Evolutionary conservation across 2,113 vertebrate genomes (phyloP), one percentile per base, ranked within the genome.

Genomic region (Phrynosoma platyrhinos): DNA sequence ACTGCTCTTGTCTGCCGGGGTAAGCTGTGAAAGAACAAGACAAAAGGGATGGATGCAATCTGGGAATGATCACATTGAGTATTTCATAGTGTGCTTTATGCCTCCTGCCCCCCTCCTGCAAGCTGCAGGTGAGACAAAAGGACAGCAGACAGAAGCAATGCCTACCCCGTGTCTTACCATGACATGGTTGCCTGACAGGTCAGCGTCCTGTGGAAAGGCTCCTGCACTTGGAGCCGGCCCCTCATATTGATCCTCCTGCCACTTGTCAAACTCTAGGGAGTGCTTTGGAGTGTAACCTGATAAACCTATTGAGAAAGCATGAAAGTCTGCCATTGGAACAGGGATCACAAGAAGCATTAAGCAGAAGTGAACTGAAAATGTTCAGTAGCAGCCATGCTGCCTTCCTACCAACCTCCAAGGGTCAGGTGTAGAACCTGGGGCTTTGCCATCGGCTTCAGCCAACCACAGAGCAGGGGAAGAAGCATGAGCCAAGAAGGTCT

Each of bases 251-350:
- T 98, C 97, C 87, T 98, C 98, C 94, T 98, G 98, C 98, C 98
- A 99, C 87, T 96, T 93, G 8, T 94, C 98, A 95, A 98, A 98
- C 91, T 98, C 98, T 93, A 97, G 87, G 0, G 98, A 97, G 94
- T 98, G 98, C 92, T 99, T 99, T 83, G 98, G 98, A 79, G 98
- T 97, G 88, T 99, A 99, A 96, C 95, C 98, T 88, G 98, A 98
- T 81, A 99, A 96, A 91, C 98, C 99, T 99, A 92, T 2, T n/a
- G 68, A n/a, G 58, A 82, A 53, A 40, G 82, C 14, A 93, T 76
- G 83, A 20, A 30, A 8, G 36, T 6, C 27, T 74, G 2, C 1
- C 18, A 18, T 25, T 10, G 23, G 68, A 72, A 53, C 8, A 21
- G 5, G 5, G 47, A 47, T 47, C 25, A 23, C 72, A 9, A 64